Percentiles rank a stretch among this genome's conserved stretches.
phyloP scores from a whole-genome alignment of 2,113 vertebrate species.

The Coturnix japonica region DNA sequence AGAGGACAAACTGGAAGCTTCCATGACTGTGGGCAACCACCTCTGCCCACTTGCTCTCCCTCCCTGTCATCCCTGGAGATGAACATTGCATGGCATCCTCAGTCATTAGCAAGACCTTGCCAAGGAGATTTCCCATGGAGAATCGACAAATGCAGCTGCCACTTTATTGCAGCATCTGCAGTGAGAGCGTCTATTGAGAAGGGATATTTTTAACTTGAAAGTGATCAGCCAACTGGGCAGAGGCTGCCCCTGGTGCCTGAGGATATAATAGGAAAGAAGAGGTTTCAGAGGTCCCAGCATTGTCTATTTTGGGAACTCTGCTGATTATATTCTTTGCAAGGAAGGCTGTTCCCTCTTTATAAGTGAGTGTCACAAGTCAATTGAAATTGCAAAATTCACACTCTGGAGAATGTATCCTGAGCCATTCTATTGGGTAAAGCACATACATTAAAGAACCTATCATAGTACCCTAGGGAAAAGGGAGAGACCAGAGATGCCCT shows the following conservation, averaged over 20 bases:
- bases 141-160: not conserved
- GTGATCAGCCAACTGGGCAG: not conserved
- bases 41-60: not conserved
- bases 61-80: not conserved
- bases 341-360: not conserved
- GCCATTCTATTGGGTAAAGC: not conserved
- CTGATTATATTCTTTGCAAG: not conserved
- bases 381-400: constrained; percentile 10
- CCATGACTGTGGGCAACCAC: not conserved
- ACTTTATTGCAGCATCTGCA: not conserved
- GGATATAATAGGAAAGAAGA: not conserved
- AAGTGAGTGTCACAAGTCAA: not conserved
- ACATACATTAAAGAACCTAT: not conserved
- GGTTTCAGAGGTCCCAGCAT: not conserved
- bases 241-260: not conserved
- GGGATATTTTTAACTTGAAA: constrained; percentile 22
- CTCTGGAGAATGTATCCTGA: not conserved
- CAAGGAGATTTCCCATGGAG: constrained; percentile 32
- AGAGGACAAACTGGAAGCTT: constrained; percentile 9
- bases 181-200: not conserved
- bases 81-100: constrained; percentile 3
- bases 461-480: not conserved
- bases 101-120: constrained; percentile 3
- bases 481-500: not conserved
- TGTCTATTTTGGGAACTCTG: not conserved